These are phyloP conservation scores for Heterodera filipjevi DNA, from an alignment of 2,888 invertebrate species.

Conservation along the genomic window DNA sequence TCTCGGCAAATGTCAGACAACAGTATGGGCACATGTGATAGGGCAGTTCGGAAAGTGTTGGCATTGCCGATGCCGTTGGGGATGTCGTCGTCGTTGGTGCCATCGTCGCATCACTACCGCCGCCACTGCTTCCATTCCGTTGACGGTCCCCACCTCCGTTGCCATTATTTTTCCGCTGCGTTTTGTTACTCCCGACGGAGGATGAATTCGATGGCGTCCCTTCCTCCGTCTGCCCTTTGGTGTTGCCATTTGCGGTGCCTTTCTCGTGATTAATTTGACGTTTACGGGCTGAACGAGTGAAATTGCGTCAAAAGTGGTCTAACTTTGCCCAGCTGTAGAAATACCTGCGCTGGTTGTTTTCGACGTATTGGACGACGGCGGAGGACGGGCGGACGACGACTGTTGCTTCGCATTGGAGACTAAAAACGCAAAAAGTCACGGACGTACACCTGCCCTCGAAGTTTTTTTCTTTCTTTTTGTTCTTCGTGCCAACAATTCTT, in stretches of 20 bases:
- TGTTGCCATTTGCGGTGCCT: neutral
- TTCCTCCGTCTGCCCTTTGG: neutral
- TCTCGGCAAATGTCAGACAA: conserved; percentile 46
- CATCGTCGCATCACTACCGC: neutral
- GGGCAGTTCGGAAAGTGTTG: conserved; percentile 36
- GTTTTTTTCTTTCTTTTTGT: too few species aligned
- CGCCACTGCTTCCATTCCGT: neutral
- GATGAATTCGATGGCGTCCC: neutral
- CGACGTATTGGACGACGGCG: neutral
- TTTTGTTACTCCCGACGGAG: conserved; percentile 16
- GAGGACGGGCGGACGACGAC: neutral
- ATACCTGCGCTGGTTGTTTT: neutral
- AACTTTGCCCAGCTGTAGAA: neutral
- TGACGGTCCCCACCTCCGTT: neutral
- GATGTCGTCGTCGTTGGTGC: neutral
- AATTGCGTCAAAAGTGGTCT: too few species aligned
- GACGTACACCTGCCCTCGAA: too few species aligned
- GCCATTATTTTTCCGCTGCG: neutral
- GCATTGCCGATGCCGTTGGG: neutral
- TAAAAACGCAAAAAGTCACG: too few species aligned
- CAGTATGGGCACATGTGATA: conserved; percentile 51
- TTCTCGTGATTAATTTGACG: neutral
- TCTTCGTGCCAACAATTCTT: too few species aligned
- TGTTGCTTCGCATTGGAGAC: neutral
- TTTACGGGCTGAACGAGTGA: neutral